A percentile compares a stretch with the other conserved stretches of the same genome.
Conservation (phyloP, 2,888 invertebrate genomes). For the Cartodere bifasciata region DNA sequence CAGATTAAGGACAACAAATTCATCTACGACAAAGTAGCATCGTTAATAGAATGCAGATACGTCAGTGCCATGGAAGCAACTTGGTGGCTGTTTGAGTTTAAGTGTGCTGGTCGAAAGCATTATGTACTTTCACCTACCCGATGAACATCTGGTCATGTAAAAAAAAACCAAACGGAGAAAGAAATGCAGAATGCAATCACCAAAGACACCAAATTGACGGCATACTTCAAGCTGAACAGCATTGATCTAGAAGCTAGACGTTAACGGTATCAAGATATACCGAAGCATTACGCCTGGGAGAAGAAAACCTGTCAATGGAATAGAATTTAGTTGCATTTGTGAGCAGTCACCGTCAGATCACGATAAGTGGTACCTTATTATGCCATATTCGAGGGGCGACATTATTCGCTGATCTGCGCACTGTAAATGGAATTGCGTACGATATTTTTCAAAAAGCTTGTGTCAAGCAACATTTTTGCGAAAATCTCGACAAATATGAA, state of each 20-base stretch:
- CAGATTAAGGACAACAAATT: slow-evolving; percentile 1
- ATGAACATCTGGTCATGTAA: slow-evolving; percentile 13
- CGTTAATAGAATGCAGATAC: slow-evolving; percentile 24
- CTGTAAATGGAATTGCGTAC: slow-evolving; percentile 19
- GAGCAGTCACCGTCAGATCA: slow-evolving; percentile 9
- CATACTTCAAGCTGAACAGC: slow-evolving; percentile 20
- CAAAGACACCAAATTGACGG: slow-evolving; percentile 16
- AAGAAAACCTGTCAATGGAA: slow-evolving; percentile 3
- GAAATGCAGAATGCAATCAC: slow-evolving; percentile 8
- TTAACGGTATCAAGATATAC: slow-evolving; percentile 17
- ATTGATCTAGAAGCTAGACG: slow-evolving; percentile 14
- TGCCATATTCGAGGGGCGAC: slow-evolving; percentile 16
- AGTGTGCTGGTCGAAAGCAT: slow-evolving; percentile 21
- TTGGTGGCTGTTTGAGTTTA: slow-evolving; percentile 25
- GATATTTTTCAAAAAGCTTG: slow-evolving; percentile 19
- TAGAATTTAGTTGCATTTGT: slow-evolving; percentile 7
- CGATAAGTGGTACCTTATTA: slow-evolving; percentile 18
- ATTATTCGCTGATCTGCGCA: slow-evolving; percentile 19
- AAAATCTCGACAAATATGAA: slow-evolving; percentile 23
- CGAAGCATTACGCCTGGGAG: slow-evolving; percentile 14
- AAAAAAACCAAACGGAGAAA: slow-evolving; percentile 10
- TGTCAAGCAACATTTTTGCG: slow-evolving; percentile 16
- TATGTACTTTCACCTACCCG: slow-evolving; percentile 26
- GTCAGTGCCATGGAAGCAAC: slow-evolving; percentile 26
- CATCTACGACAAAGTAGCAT: slow-evolving; percentile 21